Conservation (phyloP, 2,888 invertebrate genomes). For the Vanessa cardui region DNA sequence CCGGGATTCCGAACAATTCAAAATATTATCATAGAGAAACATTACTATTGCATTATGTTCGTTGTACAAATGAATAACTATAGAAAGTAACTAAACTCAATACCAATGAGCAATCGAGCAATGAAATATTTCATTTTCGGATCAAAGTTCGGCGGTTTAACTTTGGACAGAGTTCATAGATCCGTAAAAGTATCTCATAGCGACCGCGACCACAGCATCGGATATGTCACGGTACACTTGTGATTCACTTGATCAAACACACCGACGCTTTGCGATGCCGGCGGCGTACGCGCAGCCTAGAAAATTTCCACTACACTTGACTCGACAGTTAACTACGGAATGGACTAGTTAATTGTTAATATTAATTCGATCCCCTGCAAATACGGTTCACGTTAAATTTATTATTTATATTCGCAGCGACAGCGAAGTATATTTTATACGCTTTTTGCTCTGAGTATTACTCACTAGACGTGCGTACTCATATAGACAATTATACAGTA, state of each 20-base stretch:
- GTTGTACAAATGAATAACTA: neutral
- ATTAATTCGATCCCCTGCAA: constrained; percentile 29
- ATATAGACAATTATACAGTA: too few species aligned
- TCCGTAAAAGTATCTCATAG: constrained; percentile 61
- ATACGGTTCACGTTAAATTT: constrained; percentile 5
- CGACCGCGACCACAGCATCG: constrained; percentile 56
- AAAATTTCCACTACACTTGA: constrained; percentile 69
- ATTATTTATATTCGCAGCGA: constrained; percentile 4
- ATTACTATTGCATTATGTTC: too few species aligned
- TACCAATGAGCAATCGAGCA: constrained; percentile 20
- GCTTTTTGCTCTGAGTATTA: neutral
- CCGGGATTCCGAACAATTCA: too few species aligned
- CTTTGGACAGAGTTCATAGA: constrained; percentile 58
- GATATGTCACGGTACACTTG: constrained; percentile 74
- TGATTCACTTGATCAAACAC: constrained; percentile 64
- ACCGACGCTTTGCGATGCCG: constrained; percentile 64
- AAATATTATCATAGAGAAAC: too few species aligned
- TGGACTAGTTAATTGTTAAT: constrained; percentile 36
- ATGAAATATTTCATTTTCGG: constrained; percentile 26
- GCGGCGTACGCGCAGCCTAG: constrained; percentile 57
- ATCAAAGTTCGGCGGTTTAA: constrained; percentile 32
- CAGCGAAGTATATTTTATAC: neutral
- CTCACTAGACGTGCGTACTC: too few species aligned
- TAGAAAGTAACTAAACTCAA: neutral
- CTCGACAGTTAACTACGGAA: constrained; percentile 46